Evolutionary conservation across 2,113 vertebrate genomes (phyloP), one percentile per base, ranked within the genome.

Genomic region (Bubo bubo): DNA sequence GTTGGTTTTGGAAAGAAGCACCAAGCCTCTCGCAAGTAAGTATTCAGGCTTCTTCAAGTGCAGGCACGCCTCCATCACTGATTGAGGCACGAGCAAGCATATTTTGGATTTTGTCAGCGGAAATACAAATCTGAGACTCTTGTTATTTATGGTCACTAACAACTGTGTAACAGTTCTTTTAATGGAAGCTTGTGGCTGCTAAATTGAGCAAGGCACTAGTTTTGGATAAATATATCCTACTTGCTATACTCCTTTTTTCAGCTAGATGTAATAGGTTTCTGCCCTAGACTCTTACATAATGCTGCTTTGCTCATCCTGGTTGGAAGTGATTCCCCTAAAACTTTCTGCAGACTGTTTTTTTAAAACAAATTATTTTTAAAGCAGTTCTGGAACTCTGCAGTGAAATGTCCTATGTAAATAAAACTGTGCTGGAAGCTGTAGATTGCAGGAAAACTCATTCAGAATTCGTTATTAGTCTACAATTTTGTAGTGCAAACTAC

Each of bases 201-300:
- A 66, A 79, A 67, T 66, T 82, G 27, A 49, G 43, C 70, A 72
- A 68, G 49, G 81, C 53, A 37, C 24, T 79, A 53, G 28, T 85
- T 96, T 87, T 79, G 83, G 62, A 58, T 91, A 90, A 92, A 85
- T 88, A 73, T 14, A 92, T 88, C 59, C 66, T 93, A 14, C 66
- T 88, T 93, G 41, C 66, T 66, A 3, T 53, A 19, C 22, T 90
- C 8, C 12, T 50, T 80, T 82, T 92, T 79, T 56, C 77, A 92
- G 53, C 85, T 82, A 62, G 71, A 41, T 64, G n/a, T 39, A 76
- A 52, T 90, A 62, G n/a, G 3, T 92, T 92, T 90, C 70, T 93
- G 60, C 59, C 80, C 76, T 27, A 9, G 83, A 53, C 66, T 81
- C 56, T 93, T 96, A 60, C 32, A 21, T 82, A 86, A 88, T 45